Conservation (phyloP, 2,888 invertebrate species). For the Aphrophora alni region DNA sequence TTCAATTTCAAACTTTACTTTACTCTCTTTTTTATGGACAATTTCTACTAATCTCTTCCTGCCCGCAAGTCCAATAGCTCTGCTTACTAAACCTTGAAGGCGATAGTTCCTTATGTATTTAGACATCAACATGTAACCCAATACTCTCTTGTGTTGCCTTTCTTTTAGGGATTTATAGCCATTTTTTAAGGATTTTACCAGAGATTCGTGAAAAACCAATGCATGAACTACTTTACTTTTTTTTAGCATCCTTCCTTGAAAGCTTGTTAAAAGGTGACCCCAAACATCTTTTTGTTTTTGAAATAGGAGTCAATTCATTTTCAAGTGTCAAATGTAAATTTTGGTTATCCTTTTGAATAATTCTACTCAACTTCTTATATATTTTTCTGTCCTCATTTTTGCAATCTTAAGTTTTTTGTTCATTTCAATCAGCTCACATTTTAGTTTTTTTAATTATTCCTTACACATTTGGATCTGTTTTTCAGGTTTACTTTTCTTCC, state of each 20-base stretch:
- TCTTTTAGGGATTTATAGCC: background rate
- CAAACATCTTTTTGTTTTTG: constrained; percentile 15
- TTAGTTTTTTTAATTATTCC: background rate
- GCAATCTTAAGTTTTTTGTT: too few species aligned
- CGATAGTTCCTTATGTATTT: background rate
- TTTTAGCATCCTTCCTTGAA: background rate
- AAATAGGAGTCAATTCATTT: constrained; percentile 12
- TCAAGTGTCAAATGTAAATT: constrained; percentile 12
- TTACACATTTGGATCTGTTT: constrained; percentile 16
- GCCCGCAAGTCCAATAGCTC: background rate
- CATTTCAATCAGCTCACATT: too few species aligned
- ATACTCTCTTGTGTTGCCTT: background rate
- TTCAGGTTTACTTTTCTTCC: too few species aligned
- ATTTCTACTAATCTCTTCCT: background rate
- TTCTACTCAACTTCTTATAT: background rate
- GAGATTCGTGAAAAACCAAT: background rate
- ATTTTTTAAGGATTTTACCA: background rate
- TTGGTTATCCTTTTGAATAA: constrained; percentile 5
- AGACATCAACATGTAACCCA: background rate
- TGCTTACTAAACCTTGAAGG: background rate
- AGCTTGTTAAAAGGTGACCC: too few species aligned
- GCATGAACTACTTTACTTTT: background rate
- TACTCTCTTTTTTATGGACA: constrained; percentile 7
- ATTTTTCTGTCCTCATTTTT: too few species aligned
- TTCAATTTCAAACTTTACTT: background rate